Conservation (phyloP, 2,888 invertebrate species). For the Patella pellucida region DNA sequence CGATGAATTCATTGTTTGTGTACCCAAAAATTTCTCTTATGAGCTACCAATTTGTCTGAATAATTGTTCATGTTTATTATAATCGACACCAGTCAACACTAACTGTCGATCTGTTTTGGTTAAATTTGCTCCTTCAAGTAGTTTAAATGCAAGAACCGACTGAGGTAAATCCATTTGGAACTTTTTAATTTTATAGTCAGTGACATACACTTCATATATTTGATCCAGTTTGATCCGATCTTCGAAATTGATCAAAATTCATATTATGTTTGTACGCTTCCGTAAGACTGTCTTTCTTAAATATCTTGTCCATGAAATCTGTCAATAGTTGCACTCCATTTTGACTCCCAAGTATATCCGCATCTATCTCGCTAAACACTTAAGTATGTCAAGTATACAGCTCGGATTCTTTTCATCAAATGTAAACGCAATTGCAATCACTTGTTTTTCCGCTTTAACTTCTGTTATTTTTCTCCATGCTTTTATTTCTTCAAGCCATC, state of each 20-base stretch:
- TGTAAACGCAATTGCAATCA: too few relatives aligned
- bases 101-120: slow-evolving; percentile 32
- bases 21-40: slow-evolving; percentile 25
- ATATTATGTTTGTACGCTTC: slow-evolving; percentile 31
- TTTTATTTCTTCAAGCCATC: too few relatives aligned
- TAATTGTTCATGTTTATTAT: slow-evolving; percentile 17
- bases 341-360: slow-evolving; percentile 25
- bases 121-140: slow-evolving; percentile 23
- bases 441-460: too few relatives aligned
- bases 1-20: slow-evolving; percentile 17
- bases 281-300: slow-evolving; percentile 31
- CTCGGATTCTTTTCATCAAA: slow-evolving; percentile 24
- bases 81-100: slow-evolving; percentile 31
- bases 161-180: slow-evolving; percentile 30
- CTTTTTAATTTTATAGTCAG: slow-evolving; percentile 32
- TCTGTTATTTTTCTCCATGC: too few relatives aligned
- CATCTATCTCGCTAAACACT: slow-evolving; percentile 30
- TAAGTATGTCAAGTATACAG: slow-evolving; percentile 26
- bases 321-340: slow-evolving; percentile 26
- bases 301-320: slow-evolving; percentile 32
- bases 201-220: slow-evolving; percentile 32
- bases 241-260: slow-evolving; percentile 30
- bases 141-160: slow-evolving; percentile 31
- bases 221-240: slow-evolving; percentile 8
- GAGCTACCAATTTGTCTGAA: slow-evolving; percentile 29